Percentiles rank a stretch among this genome's conserved stretches.
phyloP scores from a whole-genome alignment of 2,888 invertebrate species.

The Agonopterix subpropinquella region DNA sequence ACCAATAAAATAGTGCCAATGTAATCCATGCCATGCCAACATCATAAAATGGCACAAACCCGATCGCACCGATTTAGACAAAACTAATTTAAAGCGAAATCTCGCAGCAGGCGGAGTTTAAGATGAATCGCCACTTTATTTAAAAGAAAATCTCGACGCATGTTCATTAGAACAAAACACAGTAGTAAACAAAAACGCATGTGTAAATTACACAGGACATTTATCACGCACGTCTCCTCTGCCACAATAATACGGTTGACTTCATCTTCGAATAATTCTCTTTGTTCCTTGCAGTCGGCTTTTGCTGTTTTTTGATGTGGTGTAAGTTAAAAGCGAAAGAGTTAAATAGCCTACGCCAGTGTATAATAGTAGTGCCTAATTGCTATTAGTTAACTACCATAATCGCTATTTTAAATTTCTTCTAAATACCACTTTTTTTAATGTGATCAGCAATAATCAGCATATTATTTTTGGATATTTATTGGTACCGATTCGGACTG shows the following conservation, averaged over 20 bases:
- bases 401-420: too few relatives aligned
- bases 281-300: constrained; percentile 62
- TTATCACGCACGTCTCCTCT: constrained; percentile 53
- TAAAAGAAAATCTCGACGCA: constrained; percentile 5
- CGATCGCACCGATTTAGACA: too few relatives aligned
- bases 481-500: too few relatives aligned
- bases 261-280: constrained; percentile 73
- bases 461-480: too few relatives aligned
- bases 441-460: too few relatives aligned
- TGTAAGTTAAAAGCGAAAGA: constrained; percentile 20
- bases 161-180: constrained; percentile 27
- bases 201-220: constrained; percentile 68
- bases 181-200: constrained; percentile 44
- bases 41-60: too few relatives aligned
- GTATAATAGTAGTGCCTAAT: too few relatives aligned
- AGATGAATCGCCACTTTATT: constrained; percentile 1
- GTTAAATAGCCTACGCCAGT: background rate
- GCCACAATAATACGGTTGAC: constrained; percentile 72
- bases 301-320: constrained; percentile 41
- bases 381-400: too few relatives aligned
- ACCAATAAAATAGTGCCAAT: too few relatives aligned
- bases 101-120: background rate
- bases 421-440: too few relatives aligned
- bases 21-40: too few relatives aligned
- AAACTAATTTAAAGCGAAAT: too few relatives aligned